Base-by-base conservation (phyloP, 2,797 vertebrate genomes). In the Yasuhikotakia modesta region DNA sequence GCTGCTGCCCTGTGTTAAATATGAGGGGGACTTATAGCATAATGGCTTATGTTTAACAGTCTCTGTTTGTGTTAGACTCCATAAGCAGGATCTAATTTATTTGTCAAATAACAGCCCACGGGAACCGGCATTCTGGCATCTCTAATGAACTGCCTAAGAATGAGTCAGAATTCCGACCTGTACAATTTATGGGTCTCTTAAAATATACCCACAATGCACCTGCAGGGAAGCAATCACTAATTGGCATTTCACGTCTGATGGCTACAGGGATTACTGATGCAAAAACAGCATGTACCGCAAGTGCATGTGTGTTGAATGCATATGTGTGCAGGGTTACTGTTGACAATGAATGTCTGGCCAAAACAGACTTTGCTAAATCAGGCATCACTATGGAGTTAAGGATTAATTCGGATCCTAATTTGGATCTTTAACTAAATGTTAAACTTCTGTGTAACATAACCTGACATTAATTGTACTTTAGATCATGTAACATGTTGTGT, bases 231-330 rank as follows among this genome's bases (percentile, higher is more conserved):
- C 55, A 79, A 80, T 85, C 53, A 27, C 82, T 90, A 87, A 90
- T 88, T 83, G 87, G 86, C 79, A 78, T 69, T 86, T 87, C 87
- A 86, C 79, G 73, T 86, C 82, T 87, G 83, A 75, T 85, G 85
- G 88, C 82, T 81, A 58, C 86, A 87, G 85, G 82, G 90, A 90
- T 91, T 90, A 90, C 73, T 85, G 83, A 81, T 82, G 77, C 84
- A 85, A 85, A 91, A 91, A 91, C 91, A 72, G 58, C 27, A 24
- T 3, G 0, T 50, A 57, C 46, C 77, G 61, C 67, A 19, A 55
- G 45, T 45, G 24, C 58, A 32, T 13, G 66, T 67, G 50, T 58
- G 65, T 53, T 72, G 30, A 57, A 21, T 3, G 39, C 45, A 11
- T 17, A 27, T 71, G 11, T 11, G 10, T 45, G 21, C 21, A 53